These are phyloP conservation scores for Ormyrus pomaceus DNA, from an alignment of 2,888 invertebrate genomes.

Conservation along the genomic window DNA sequence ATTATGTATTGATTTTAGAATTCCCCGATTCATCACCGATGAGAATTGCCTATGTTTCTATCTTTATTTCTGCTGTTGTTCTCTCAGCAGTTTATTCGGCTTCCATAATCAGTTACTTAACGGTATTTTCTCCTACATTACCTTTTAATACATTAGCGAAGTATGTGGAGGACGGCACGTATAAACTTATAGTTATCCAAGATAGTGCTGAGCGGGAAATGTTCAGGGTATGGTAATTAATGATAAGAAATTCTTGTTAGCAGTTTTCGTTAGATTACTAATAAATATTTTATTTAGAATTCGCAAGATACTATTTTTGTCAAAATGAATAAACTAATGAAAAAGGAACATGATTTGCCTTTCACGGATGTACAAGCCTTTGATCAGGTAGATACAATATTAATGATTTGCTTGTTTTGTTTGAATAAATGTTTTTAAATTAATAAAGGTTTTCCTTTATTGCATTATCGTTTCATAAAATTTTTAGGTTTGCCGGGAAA, in stretches of 20 bases:
- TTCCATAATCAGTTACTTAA: conserved; percentile 53
- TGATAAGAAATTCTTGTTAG: not conserved
- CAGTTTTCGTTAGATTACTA: not conserved
- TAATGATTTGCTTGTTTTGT: not conserved
- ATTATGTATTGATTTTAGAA: conserved; percentile 20
- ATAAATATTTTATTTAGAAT: conserved; percentile 19
- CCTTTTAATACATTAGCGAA: conserved; percentile 37
- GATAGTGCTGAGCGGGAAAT: conserved; percentile 49
- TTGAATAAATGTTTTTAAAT: conserved; percentile 2
- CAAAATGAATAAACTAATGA: conserved; percentile 46
- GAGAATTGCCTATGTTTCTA: conserved; percentile 54
- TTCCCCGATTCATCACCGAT: conserved; percentile 45
- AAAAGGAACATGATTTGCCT: conserved; percentile 37
- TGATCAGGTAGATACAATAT: conserved; percentile 37
- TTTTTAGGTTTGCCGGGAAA: conserved; percentile 59
- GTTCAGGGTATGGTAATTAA: conserved; percentile 31
- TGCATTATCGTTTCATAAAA: not conserved
- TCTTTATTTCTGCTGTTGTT: conserved; percentile 49
- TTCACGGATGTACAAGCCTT: conserved; percentile 27
- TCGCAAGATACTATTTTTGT: conserved; percentile 26
- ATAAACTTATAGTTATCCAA: conserved; percentile 45
- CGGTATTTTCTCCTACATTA: conserved; percentile 34
- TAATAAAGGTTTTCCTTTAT: not conserved
- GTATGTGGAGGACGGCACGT: conserved; percentile 47
- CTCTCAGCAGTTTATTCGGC: conserved; percentile 54